Evolutionary conservation across 2,888 invertebrate species (phyloP), one percentile per base, ranked within the genome.

Genomic region (Eretmocerus hayati): DNA sequence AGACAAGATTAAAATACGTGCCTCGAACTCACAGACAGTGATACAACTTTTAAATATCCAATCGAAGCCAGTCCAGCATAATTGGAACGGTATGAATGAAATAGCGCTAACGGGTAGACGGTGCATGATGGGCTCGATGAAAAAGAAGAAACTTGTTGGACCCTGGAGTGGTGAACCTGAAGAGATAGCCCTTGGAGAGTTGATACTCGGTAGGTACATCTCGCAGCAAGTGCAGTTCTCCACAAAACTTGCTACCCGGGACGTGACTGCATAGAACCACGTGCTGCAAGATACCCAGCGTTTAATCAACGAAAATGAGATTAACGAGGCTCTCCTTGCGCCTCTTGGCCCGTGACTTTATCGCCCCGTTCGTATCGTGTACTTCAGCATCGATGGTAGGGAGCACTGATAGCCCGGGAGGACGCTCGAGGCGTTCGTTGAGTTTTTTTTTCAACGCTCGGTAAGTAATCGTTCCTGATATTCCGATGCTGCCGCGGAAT

Each of bases 291-390:
- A n/a, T n/a, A n/a, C n/a, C n/a, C 4, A 18, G 33, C 37, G 36
- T 41, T 40, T 49, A 45, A 49, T 49, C 41, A 49, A 49, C 44
- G 40, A 44, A 40, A 44, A 49, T 42, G 44, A 40, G 40, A 44
- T 44, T 44, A 49, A 49, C 41, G 45, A 45, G 38, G 43, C 40
- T 49, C 35, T 22, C 23, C 18, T 42, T 16, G 9, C n/a, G 30
- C 18, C 18, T 6, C 16, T 11, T 11, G 16, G 3, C 30, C 13
- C 5, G 21, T 11, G 15, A n/a, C 22, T 23, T 16, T 6, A 21
- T 8, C 39, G 16, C 11, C 11, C 18, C 2, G 15, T 11, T 30
- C 9, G 13, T 44, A 6, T 6, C 26, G 6, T 6, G 11, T 26
- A 26, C 26, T 26, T 11, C 8, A 26, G n/a, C n/a, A n/a, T n/a